Evolutionary conservation across 2,113 vertebrate genomes (phyloP), one percentile per base, ranked within the genome.

Genomic region (Lophura nycthemera): DNA sequence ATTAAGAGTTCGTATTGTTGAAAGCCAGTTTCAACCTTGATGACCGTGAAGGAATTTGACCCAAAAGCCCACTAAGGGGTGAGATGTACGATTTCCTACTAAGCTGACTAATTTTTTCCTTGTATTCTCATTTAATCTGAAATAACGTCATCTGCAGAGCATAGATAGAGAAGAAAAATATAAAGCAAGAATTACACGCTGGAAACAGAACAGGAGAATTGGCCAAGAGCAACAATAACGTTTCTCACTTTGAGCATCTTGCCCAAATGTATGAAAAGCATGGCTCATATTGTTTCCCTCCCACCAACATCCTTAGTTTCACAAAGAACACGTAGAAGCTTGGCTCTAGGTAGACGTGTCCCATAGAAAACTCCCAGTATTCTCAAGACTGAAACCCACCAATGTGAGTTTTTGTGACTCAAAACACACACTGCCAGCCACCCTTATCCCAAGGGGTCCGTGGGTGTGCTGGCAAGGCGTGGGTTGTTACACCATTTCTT

Each of bases 181-280:
- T 32, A 38, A 60, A 47, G 69, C 32, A 72, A 88, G 73, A 71
- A 25, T 57, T 69, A 47, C n/a, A 29, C 27, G 72, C 71, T 86
- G 81, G 56, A 93, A 93, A 91, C 25, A 54, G 80, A 89, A 69
- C 8, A 29, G 2, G 17, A 64, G 56, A 72, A 54, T 32, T 32
- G 34, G 96, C 74, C 87, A 94, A 94, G 93, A 95, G 27, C 86
- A 92, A 81, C 64, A 78, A 32, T 52, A 83, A 81, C 57, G 56
- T 18, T 64, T 63, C n/a, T 82, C 48, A 43, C 54, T 90, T 92
- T 45, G 75, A 47, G 84, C 2, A 1, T 43, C 30, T 66, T 73
- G 72, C 45, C 24, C 54, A 64, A 54, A 48, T 69, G n/a, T 75
- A 74, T 60, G 61, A 81, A 42, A 59, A 89, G 6, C 32, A 36